A percentile compares a stretch with the other conserved stretches of the same genome.
Conservation (phyloP, 2,797 vertebrate species). For the Sylvilagus floridanus region DNA sequence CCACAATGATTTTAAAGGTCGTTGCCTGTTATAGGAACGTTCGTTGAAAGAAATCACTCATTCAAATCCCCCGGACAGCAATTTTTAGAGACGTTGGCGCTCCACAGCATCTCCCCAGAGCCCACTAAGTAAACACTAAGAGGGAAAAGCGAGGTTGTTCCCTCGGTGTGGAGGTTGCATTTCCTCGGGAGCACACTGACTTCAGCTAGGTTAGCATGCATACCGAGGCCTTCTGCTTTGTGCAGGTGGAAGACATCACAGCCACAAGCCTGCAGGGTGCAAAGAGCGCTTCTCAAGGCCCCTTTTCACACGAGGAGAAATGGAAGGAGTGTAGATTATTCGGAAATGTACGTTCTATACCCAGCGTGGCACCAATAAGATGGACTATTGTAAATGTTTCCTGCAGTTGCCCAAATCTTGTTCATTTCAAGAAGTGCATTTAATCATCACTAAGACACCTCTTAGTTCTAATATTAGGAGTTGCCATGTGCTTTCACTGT, state of each 20-base stretch:
- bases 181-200: not conserved
- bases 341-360: not conserved
- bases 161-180: not conserved
- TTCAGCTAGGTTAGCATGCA: not conserved
- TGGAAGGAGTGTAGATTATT: not conserved
- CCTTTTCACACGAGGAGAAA: not conserved
- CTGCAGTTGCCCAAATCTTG: not conserved
- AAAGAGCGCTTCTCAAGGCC: not conserved
- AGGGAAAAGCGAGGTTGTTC: not conserved
- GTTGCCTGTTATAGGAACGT: constrained; percentile 58
- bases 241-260: not conserved
- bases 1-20: constrained; percentile 69
- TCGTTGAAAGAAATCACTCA: constrained; percentile 55
- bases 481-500: not conserved
- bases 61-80: constrained; percentile 53
- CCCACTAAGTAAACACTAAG: constrained; percentile 11
- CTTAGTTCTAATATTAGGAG: not conserved
- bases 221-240: not conserved
- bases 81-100: constrained; percentile 59
- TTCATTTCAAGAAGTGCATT: constrained; percentile 8
- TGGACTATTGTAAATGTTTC: not conserved
- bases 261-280: not conserved
- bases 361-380: not conserved
- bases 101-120: not conserved
- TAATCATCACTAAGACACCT: not conserved